Conservation (phyloP, 2,113 vertebrate genomes). For the Anhinga anhinga region DNA sequence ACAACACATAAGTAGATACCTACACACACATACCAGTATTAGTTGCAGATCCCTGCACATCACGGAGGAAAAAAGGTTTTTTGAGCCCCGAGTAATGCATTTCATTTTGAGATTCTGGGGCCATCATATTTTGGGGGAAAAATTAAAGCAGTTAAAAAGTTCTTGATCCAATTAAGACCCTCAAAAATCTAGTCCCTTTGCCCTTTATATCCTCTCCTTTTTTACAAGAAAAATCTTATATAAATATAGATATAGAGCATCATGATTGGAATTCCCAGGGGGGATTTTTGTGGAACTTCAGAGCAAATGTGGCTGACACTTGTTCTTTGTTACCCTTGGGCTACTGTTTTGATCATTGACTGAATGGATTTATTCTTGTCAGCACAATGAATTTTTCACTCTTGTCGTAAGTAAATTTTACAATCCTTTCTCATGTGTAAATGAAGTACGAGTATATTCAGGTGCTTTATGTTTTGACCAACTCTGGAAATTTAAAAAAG, state of each 20-base stretch:
- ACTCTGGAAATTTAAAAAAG: not conserved
- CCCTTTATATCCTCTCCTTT: not conserved
- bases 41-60: not conserved
- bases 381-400: conserved; percentile 57
- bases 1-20: rapidly evolving
- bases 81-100: not conserved
- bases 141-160: not conserved
- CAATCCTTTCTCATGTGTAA: conserved; percentile 30
- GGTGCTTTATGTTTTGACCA: not conserved
- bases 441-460: not conserved
- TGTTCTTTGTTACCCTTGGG: conserved; percentile 71
- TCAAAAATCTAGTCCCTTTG: not conserved
- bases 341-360: conserved; percentile 72
- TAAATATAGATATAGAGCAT: conserved; percentile 61
- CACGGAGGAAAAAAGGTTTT: not conserved
- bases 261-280: conserved; percentile 52
- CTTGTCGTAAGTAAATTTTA: conserved; percentile 33
- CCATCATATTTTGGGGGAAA: not conserved
- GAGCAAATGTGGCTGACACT: conserved; percentile 73
- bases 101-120: not conserved
- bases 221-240: not conserved
- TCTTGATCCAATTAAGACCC: not conserved
- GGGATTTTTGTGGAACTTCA: conserved; percentile 58
- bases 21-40: not conserved
- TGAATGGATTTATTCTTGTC: conserved; percentile 63